These are phyloP conservation scores for Amyelois transitella DNA, from an alignment of 1,140 invertebrate genomes.

Conservation along the genomic window DNA sequence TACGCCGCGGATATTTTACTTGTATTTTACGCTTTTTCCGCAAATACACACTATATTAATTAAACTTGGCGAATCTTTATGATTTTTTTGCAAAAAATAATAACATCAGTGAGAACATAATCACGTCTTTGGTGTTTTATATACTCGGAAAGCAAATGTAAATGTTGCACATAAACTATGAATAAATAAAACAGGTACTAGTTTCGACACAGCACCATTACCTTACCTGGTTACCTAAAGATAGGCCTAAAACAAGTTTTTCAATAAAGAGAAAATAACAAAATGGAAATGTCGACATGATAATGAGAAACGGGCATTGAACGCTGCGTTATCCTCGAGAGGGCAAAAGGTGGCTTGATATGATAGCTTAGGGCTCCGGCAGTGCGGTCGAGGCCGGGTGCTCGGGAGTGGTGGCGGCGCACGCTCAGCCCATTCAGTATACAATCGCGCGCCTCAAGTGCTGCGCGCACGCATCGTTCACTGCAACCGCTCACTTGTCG, in stretches of 20 bases:
- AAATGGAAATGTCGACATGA: constrained; percentile 21
- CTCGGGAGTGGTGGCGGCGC: constrained; percentile 55
- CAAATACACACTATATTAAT: constrained; percentile 22
- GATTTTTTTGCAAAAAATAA: not conserved
- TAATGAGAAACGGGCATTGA: constrained; percentile 47
- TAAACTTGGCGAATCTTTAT: not conserved
- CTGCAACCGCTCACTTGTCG: constrained; percentile 39
- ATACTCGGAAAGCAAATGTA: not conserved
- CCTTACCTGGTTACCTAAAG: not conserved
- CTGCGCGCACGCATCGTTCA: constrained; percentile 58
- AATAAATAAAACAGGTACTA: no score
- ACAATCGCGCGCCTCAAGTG: constrained; percentile 61
- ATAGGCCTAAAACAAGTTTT: not conserved
- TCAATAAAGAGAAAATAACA: not conserved
- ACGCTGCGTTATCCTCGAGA: constrained; percentile 46
- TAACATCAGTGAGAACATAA: constrained; percentile 1
- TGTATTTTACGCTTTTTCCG: constrained; percentile 55
- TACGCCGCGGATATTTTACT: constrained; percentile 50
- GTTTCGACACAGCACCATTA: no score
- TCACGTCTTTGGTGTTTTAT: constrained; percentile 13
- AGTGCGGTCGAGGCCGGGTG: constrained; percentile 56
- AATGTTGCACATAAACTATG: no score
- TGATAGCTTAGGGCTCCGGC: constrained; percentile 45
- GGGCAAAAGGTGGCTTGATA: constrained; percentile 58
- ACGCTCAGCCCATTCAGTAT: constrained; percentile 52